A percentile compares a stretch with the other conserved stretches of the same genome.
Evolutionary conservation across 2,113 vertebrate genomes (phyloP).

Genomic region (Megaleporinus macrocephalus): DNA sequence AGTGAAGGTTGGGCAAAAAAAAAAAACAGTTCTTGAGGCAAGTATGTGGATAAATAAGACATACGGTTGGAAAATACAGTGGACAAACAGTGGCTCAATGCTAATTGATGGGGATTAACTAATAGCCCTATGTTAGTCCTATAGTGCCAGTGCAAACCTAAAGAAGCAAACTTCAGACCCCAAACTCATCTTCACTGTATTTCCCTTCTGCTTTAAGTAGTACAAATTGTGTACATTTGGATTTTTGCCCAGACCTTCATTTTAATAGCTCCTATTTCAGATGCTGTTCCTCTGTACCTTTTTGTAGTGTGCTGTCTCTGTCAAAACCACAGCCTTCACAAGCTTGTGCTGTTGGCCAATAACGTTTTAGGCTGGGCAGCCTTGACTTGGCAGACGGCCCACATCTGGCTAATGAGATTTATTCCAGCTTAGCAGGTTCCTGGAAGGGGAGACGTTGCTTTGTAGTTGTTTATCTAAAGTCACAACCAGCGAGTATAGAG

Average conservation of each 20-base stretch:
- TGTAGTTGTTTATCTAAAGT: constrained; percentile 24
- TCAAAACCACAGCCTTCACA: neutral
- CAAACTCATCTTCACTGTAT: too few relatives aligned
- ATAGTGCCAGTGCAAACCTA: neutral
- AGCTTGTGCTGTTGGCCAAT: neutral
- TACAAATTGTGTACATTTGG: too few relatives aligned
- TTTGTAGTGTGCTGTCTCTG: neutral
- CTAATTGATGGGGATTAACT: neutral
- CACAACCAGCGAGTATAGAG: neutral
- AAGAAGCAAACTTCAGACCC: neutral
- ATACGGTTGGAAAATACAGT: too few relatives aligned
- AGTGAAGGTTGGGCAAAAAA: neutral
- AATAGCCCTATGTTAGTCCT: neutral
- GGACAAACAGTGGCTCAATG: too few relatives aligned
- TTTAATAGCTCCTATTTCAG: neutral
- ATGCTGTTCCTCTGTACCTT: neutral
- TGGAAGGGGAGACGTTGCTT: neutral
- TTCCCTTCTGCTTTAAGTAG: too few relatives aligned
- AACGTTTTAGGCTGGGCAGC: neutral
- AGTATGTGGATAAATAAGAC: neutral
- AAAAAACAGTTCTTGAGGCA: neutral
- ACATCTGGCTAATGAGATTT: constrained; percentile 21
- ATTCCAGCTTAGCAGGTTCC: neutral
- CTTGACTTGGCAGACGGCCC: neutral
- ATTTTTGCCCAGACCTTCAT: neutral